phyloP scores from a whole-genome alignment of 2,113 vertebrate genomes.

The Castor canadensis region DNA sequence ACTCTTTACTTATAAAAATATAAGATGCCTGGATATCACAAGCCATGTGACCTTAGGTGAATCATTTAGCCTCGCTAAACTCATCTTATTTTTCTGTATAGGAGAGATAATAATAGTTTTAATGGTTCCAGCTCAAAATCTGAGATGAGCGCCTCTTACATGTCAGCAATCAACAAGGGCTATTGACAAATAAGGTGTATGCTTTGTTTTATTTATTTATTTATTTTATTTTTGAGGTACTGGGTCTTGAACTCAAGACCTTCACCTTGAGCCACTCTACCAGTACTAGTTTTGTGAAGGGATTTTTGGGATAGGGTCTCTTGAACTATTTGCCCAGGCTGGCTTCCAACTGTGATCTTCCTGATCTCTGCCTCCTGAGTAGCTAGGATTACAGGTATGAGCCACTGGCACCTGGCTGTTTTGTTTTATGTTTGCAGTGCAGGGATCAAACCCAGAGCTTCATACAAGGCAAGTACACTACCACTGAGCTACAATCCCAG shows the following conservation, averaged over 20 bases:
- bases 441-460: neutral
- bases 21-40: neutral
- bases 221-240: too few species aligned
- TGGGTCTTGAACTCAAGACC: too few species aligned
- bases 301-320: too few species aligned
- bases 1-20: neutral
- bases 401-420: too few species aligned
- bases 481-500: neutral
- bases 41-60: neutral
- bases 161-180: neutral
- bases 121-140: neutral
- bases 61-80: neutral
- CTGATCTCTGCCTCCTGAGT: too few species aligned
- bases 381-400: too few species aligned
- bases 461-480: too few species aligned
- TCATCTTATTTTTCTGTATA: neutral
- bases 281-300: too few species aligned
- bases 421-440: neutral
- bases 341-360: too few species aligned
- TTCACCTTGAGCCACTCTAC: too few species aligned
- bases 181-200: neutral
- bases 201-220: neutral
- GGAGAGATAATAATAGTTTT: neutral
- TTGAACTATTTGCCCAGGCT: too few species aligned
- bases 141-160: neutral